These are phyloP conservation scores for Brachylomia viminalis DNA, from an alignment of 2,888 invertebrate species.

Conservation along the genomic window DNA sequence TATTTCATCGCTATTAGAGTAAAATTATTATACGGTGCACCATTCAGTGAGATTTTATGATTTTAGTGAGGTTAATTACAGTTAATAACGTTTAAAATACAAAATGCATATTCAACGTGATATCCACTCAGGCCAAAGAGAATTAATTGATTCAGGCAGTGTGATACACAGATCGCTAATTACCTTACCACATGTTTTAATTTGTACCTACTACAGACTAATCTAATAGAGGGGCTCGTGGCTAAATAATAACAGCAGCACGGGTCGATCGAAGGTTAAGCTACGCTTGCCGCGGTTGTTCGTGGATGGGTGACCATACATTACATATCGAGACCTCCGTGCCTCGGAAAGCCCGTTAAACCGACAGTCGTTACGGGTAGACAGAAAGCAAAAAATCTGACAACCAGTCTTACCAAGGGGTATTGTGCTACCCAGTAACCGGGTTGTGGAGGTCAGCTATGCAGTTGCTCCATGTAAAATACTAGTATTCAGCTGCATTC, in stretches of 20 bases:
- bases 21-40: not conserved
- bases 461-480: no score
- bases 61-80: constrained; percentile 19
- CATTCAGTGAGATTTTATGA: constrained; percentile 1
- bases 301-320: no score
- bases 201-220: constrained; percentile 18
- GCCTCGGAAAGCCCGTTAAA: not conserved
- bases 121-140: constrained; percentile 14
- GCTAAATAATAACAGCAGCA: not conserved
- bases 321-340: not conserved
- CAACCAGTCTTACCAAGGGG: not conserved
- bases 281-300: not conserved
- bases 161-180: constrained; percentile 12
- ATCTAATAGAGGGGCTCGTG: not conserved
- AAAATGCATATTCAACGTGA: constrained; percentile 12
- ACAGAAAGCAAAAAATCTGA: not conserved
- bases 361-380: not conserved
- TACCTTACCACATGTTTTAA: constrained; percentile 34
- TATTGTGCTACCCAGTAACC: not conserved
- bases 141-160: no score
- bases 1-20: not conserved
- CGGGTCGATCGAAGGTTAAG: not conserved
- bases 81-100: constrained; percentile 18
- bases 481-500: not conserved
- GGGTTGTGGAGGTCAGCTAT: not conserved